Percentiles rank a stretch among this genome's conserved stretches.
Evolutionary conservation across 2,113 vertebrate genomes (phyloP).

Genomic region (Garra rufa): DNA sequence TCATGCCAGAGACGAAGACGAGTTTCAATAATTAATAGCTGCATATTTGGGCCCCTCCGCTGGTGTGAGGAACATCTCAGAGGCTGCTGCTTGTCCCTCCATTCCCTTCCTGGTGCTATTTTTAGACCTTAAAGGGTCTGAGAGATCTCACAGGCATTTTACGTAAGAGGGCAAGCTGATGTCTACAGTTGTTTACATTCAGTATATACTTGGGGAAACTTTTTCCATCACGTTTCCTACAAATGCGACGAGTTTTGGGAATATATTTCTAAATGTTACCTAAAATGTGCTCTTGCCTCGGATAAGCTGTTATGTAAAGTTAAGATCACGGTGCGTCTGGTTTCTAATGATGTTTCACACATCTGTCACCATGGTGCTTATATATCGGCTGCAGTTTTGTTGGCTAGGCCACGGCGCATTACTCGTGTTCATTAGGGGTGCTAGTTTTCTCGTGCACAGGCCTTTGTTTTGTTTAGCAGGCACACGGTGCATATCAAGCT

Average conservation of each 20-base stretch:
- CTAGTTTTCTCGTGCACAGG: conserved; percentile 9
- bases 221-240: conserved; percentile 24
- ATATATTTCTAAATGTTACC: not conserved
- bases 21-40: conserved; percentile 13
- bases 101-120: conserved; percentile 42
- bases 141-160: not conserved
- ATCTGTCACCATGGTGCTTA: conserved; percentile 19
- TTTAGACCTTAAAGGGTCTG: conserved; percentile 12
- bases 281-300: not conserved
- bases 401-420: conserved; percentile 18
- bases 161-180: conserved; percentile 1
- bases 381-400: conserved; percentile 29
- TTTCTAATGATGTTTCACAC: conserved; percentile 23
- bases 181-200: conserved; percentile 40
- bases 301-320: conserved; percentile 30
- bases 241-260: not conserved
- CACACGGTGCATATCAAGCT: conserved; percentile 11
- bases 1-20: not conserved
- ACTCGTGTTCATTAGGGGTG: conserved; percentile 14
- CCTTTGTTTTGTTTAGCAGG: conserved; percentile 22
- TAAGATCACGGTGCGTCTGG: not conserved
- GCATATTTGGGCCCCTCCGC: not conserved
- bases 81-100: conserved; percentile 18
- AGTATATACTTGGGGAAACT: conserved; percentile 3
- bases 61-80: conserved; percentile 29